A percentile compares a stretch with the other conserved stretches of the same genome.
phyloP scores from a whole-genome alignment of 2,797 vertebrate species.

The Orestias chungarensis region DNA sequence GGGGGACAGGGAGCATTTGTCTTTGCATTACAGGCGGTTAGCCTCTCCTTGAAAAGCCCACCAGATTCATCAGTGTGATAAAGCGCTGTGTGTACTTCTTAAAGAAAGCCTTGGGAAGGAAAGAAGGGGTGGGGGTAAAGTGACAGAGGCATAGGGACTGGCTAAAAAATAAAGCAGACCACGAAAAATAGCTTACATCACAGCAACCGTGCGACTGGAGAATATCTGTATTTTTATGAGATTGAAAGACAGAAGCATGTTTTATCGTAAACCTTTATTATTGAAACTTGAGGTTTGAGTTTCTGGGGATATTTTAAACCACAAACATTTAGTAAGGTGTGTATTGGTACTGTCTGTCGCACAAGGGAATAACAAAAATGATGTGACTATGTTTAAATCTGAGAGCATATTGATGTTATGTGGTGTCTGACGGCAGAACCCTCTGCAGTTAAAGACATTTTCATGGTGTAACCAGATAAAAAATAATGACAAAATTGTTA shows the following conservation, averaged over 20 bases:
- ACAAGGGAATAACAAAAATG: background rate
- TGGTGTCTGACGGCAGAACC: background rate
- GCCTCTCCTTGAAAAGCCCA: conserved; percentile 79
- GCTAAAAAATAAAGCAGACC: conserved; percentile 14
- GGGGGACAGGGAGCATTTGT: conserved; percentile 70
- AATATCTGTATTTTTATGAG: conserved; percentile 6
- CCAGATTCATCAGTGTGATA: conserved; percentile 82
- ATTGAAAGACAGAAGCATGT: background rate
- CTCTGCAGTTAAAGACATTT: background rate
- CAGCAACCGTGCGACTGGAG: background rate
- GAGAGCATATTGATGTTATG: background rate
- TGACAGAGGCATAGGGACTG: conserved; percentile 15
- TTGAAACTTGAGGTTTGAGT: conserved; percentile 19
- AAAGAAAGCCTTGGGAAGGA: conserved; percentile 68
- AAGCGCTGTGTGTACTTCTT: conserved; percentile 64
- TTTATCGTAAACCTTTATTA: conserved; percentile 45
- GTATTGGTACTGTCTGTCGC: conserved; percentile 10
- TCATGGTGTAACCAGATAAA: too few relatives aligned
- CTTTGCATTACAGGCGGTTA: conserved; percentile 74
- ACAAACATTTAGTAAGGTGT: conserved; percentile 4
- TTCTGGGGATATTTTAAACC: conserved; percentile 37
- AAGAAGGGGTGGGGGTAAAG: conserved; percentile 19
- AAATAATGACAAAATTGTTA: too few relatives aligned
- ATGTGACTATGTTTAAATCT: background rate
- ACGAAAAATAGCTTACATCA: conserved; percentile 18